Evolutionary conservation across 2,113 vertebrate species (phyloP).

Genomic region (Pomatorhinus ruficollis): DNA sequence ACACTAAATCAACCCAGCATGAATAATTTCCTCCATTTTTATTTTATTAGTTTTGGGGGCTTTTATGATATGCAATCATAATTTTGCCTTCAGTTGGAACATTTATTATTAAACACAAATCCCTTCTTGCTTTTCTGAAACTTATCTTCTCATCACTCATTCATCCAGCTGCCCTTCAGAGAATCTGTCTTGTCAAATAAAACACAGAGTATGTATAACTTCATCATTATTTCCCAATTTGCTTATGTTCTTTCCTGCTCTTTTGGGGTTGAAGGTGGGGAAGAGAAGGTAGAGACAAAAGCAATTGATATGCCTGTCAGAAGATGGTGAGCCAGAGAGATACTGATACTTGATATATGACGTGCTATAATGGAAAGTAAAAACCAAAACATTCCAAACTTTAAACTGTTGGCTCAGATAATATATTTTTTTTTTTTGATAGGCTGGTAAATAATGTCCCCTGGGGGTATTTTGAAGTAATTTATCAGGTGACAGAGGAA

Average conservation of each 20-base stretch:
- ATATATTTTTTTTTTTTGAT: not conserved
- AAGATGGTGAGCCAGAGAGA: not conserved
- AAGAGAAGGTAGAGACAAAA: not conserved
- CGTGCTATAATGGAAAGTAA: not conserved
- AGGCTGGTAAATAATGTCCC: not conserved
- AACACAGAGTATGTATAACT: not conserved
- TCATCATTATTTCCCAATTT: constrained; percentile 56
- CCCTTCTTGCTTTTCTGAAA: constrained; percentile 2
- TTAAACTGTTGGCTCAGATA: not conserved
- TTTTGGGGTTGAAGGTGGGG: not conserved
- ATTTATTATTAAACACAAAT: constrained; percentile 48
- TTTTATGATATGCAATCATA: not conserved
- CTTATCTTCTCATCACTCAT: constrained; percentile 31
- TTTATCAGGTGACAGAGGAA: not conserved
- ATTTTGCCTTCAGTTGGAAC: constrained; percentile 32
- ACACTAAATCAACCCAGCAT: not conserved
- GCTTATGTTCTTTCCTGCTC: constrained; percentile 6
- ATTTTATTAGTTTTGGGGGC: not conserved
- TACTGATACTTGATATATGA: not conserved
- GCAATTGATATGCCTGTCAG: not conserved
- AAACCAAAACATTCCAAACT: not conserved
- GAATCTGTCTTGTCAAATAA: constrained; percentile 19
- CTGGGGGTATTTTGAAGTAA: not conserved
- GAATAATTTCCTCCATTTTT: constrained; percentile 14
- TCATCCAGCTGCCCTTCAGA: constrained; percentile 31